Conservation (phyloP, 2,888 invertebrate species). For the Philaethria dido region DNA sequence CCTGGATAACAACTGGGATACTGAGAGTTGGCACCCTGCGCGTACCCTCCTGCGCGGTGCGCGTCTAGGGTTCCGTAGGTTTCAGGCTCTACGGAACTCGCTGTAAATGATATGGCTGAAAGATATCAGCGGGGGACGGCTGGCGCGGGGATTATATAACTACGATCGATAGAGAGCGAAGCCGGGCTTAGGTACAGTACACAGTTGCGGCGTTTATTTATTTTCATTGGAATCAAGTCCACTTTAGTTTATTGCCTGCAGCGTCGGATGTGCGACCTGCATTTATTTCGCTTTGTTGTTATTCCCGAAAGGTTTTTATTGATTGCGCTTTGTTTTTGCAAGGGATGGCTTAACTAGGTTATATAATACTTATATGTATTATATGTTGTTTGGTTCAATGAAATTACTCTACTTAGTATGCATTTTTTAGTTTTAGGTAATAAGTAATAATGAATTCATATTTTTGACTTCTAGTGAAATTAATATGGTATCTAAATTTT, state of each 20-base stretch:
- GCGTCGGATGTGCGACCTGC: conserved; percentile 34
- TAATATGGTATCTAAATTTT: too few species aligned
- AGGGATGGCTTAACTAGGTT: background rate
- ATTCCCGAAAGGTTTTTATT: background rate
- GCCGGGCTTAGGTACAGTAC: conserved; percentile 56
- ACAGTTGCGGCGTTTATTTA: conserved; percentile 50
- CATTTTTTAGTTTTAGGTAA: too few species aligned
- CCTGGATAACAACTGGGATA: conserved; percentile 67
- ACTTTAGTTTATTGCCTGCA: conserved; percentile 48
- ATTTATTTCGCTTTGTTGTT: conserved; percentile 31
- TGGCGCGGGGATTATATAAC: conserved; percentile 68
- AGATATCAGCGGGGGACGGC: conserved; percentile 53
- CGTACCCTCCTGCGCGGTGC: conserved; percentile 59
- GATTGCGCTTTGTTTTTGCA: background rate
- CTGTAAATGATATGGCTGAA: conserved; percentile 65
- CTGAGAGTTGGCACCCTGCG: conserved; percentile 53
- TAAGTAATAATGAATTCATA: too few species aligned
- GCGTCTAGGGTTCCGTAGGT: conserved; percentile 46
- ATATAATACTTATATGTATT: too few species aligned
- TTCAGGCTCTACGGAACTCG: conserved; percentile 57
- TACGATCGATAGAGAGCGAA: conserved; percentile 71
- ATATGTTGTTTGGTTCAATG: too few species aligned
- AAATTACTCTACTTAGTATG: too few species aligned
- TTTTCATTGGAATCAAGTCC: conserved; percentile 49
- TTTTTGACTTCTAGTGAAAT: too few species aligned